A percentile compares a stretch with the other conserved stretches of the same genome.
Conservation (phyloP, 2,888 invertebrate species). For the Agrilus cyanescens region DNA sequence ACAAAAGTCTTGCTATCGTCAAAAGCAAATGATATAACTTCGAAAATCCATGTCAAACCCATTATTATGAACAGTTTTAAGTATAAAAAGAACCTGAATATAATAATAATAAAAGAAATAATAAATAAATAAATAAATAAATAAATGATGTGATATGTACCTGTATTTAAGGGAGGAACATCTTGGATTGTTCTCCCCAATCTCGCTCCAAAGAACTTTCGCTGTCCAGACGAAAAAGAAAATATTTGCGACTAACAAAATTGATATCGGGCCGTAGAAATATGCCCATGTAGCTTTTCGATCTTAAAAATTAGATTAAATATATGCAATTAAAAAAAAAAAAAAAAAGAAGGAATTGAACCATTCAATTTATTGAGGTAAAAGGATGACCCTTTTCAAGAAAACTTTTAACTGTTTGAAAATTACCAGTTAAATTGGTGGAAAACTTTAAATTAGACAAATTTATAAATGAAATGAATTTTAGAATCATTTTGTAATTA, state of each 20-base stretch:
- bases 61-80: constrained; percentile 54
- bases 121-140: background rate
- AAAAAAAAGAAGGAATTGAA: no score
- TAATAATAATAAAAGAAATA: background rate
- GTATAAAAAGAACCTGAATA: constrained; percentile 47
- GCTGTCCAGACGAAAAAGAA: background rate
- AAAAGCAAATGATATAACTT: constrained; percentile 39
- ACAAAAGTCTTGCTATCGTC: constrained; percentile 17
- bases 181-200: background rate
- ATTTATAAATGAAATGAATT: no score
- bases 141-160: no score
- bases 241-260: background rate
- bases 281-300: background rate
- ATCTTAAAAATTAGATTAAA: no score
- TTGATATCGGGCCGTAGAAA: background rate
- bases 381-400: no score
- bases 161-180: background rate
- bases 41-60: constrained; percentile 62
- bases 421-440: no score
- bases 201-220: background rate
- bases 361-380: no score
- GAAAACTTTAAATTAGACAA: no score
- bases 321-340: no score
- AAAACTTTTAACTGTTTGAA: no score
- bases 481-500: no score